These are phyloP conservation scores for Apamea crenata DNA, from an alignment of 2,888 invertebrate genomes.

Conservation along the genomic window DNA sequence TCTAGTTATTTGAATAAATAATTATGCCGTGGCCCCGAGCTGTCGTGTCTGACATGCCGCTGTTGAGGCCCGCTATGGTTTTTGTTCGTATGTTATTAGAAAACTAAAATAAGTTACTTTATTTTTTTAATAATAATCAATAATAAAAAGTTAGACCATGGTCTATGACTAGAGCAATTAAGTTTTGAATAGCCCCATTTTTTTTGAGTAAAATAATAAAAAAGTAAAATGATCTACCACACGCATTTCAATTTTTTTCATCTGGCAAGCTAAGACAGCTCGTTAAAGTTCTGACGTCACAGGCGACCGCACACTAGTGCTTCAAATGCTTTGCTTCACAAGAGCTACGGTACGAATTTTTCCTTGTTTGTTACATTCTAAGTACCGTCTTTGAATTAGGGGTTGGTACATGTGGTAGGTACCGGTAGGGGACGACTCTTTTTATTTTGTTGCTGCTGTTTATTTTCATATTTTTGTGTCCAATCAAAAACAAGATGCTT, in stretches of 20 bases:
- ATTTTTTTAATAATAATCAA: no score
- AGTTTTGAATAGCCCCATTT: no score
- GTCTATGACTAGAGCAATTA: not conserved
- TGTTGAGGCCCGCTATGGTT: no score
- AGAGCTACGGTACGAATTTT: conserved; percentile 47
- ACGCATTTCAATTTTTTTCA: conserved; percentile 39
- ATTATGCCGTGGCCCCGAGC: no score
- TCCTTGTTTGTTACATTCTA: conserved; percentile 60
- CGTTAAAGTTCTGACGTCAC: conserved; percentile 46
- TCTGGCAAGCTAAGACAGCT: conserved; percentile 53
- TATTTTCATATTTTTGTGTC: conserved; percentile 26
- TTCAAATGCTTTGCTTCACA: conserved; percentile 55
- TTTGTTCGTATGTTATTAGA: no score
- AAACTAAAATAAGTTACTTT: no score
- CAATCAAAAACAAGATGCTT: conserved; percentile 13
- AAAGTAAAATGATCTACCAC: conserved; percentile 20
- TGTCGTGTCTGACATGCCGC: no score
- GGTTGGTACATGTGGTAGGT: conserved; percentile 30
- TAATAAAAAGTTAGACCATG: not conserved
- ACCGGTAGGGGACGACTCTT: conserved; percentile 10
- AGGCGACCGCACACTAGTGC: conserved; percentile 46
- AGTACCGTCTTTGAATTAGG: conserved; percentile 56
- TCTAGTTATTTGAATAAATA: no score
- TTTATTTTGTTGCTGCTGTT: conserved; percentile 8
- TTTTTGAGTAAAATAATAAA: not conserved